Base-by-base conservation (phyloP, 2,888 invertebrate species). In the Perizoma flavofasciatum region DNA sequence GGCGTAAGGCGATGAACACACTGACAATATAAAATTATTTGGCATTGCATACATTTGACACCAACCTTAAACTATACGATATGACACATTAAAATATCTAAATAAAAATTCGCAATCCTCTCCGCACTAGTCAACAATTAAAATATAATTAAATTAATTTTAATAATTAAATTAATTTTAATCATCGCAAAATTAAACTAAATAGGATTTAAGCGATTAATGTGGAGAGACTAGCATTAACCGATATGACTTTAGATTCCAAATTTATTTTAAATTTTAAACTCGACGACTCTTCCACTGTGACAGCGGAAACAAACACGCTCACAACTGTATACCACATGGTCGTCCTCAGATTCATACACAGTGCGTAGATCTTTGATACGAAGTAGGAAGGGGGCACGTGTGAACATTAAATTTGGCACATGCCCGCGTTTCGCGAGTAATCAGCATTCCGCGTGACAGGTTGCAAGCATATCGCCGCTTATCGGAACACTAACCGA, bases 151-250 rank as follows among this genome's bases (percentile, higher is more conserved):
- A 70, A 58, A 58, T 63, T 66, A 68, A 67, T 64, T 66, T 63
- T 52, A 63, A 76, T 79, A 79, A 78, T 78, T 72, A 70, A 58
- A 58, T 63, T 66, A 68, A 67, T 64, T 66, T 63, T 52, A 63
- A 76, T 79, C 78, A 78, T 78, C 73, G 77, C 67, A 70, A 73
- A 69, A 78, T 78, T 77, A 78, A 71, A 76, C 77, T 82, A 80
- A 77, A 70, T 70, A 75, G 66, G 64, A 74, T 71, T 70, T 69
- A 71, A 61, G 37, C 56, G 59, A 49, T 60, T 43, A 57, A 63
- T 64, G 63, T 55, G 41, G 46, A 61, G 54, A 67, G 74, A 73
- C 74, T 75, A 77, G 74, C 74, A 68, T 76, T 71, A 65, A 68
- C 69, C 70, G 55, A 66, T 54, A 9, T 33, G 1, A 22, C 59